Evolutionary conservation across 2,797 vertebrate species (phyloP).

Genomic region (Gorsachius magnificus): DNA sequence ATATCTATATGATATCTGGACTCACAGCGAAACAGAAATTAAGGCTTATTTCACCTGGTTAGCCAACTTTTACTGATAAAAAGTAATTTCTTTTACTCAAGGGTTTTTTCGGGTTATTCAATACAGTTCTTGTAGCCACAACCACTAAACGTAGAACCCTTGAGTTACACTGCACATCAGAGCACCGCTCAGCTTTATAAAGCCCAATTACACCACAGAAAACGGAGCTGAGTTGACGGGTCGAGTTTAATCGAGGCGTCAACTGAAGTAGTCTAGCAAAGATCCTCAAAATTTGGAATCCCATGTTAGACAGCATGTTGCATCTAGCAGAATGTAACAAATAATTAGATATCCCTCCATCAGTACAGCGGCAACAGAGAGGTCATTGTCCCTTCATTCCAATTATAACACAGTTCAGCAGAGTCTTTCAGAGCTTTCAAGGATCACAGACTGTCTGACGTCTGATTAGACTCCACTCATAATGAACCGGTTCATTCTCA

Average conservation of each 20-base stretch:
- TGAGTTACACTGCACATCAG: not conserved
- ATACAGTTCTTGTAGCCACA: not conserved
- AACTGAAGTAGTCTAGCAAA: not conserved
- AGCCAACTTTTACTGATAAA: not conserved
- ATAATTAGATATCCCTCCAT: not conserved
- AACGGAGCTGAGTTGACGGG: not conserved
- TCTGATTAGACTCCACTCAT: not conserved
- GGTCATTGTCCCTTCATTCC: slow-evolving; percentile 41
- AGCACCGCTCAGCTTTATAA: not conserved
- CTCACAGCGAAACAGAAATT: not conserved
- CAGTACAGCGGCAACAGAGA: not conserved
- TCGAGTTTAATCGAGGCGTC: not conserved
- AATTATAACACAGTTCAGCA: not conserved
- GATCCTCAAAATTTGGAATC: not conserved
- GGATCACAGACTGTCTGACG: not conserved
- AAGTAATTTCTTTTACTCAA: not conserved
- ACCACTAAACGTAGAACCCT: not conserved
- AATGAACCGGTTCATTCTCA: slow-evolving; percentile 16
- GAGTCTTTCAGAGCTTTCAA: slow-evolving; percentile 20
- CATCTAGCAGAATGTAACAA: not conserved
- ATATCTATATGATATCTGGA: not conserved
- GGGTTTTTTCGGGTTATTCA: accelerated
- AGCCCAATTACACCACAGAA: not conserved
- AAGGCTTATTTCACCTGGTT: not conserved
- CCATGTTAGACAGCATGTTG: not conserved